phyloP scores from a whole-genome alignment of 2,888 invertebrate genomes.

The Listrodromus nycthemerus region DNA sequence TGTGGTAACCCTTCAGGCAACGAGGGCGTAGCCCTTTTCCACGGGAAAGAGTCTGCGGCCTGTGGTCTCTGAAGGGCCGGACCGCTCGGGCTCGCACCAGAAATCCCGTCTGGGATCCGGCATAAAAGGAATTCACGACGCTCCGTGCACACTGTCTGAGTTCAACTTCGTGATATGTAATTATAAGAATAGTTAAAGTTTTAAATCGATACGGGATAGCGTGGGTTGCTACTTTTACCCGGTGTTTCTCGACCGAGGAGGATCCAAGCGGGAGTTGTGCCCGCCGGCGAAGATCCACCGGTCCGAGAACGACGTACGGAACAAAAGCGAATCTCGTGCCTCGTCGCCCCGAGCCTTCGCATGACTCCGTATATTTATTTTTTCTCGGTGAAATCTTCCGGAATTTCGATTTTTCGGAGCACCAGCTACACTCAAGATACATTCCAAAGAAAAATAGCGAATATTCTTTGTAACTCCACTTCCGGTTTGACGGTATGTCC shows the following conservation, averaged over 20 bases:
- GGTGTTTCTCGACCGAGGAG: not conserved
- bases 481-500: no score
- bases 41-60: conserved; percentile 41
- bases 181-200: conserved; percentile 82
- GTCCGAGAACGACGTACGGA: not conserved
- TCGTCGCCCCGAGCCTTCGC: not conserved
- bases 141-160: conserved; percentile 57
- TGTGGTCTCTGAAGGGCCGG: conserved; percentile 18
- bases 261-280: not conserved
- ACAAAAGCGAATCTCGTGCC: not conserved
- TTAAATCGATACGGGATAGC: conserved; percentile 77
- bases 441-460: no score
- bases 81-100: conserved; percentile 26
- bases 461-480: no score
- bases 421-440: no score
- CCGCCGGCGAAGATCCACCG: conserved; percentile 4
- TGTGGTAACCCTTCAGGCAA: conserved; percentile 45
- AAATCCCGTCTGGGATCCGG: conserved; percentile 38
- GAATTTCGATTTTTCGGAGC: not conserved
- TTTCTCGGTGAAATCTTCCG: not conserved
- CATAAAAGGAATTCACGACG: conserved; percentile 44
- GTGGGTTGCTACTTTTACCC: not conserved
- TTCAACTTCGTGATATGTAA: conserved; percentile 81
- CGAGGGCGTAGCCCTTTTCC: conserved; percentile 21
- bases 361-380: not conserved